Evolutionary conservation across 2,888 invertebrate species (phyloP), one percentile per base, ranked within the genome.

Genomic region (Eupithecia subfuscata): DNA sequence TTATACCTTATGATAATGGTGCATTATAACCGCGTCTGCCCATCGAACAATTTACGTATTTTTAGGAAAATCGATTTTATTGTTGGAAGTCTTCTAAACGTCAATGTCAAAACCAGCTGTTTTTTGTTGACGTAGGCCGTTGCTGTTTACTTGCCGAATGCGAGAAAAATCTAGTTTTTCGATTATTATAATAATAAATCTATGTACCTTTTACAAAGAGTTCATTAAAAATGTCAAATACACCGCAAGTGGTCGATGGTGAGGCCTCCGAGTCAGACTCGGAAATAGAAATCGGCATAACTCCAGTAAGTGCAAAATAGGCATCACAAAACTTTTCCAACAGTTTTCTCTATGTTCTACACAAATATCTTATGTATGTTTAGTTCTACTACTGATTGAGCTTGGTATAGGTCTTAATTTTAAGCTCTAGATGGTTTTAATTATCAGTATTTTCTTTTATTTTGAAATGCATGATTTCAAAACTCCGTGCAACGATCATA

Each of bases 191-290:
- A 2, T 43, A 22, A 0, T 40, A 25, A 25, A 37, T 18, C 34
- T n/a, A 65, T 65, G 34, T 37, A 11, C 5, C n/a, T 34, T 40
- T 37, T 22, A 40, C 5, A 22, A 40, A n/a, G 43, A 68, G 5
- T 22, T 11, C 3, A n/a, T 9, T 65, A 65, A n/a, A n/a, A 43
- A 68, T 68, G 68, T 25, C 68, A 43, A 68, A 43, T 22, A 70
- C 69, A 6, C 69, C 68, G 40, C 68, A 93, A 22, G 92, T 94
- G 11, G 93, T 94, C 0, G 94, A 94, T 2, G 94, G 94, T 0
- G 94, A 94, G 81, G 94, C 94, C 1, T 94, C 94, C 0, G 94
- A 94, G 81, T 93, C 94, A 0, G 94, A 94, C 85, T 88, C 94
- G 0, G 94, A 94, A 71, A 83, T 94, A 72, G 94, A 94, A 90